These are phyloP conservation scores for Drosophila dunni DNA, from an alignment of 1,140 invertebrate species.

Conservation along the genomic window DNA sequence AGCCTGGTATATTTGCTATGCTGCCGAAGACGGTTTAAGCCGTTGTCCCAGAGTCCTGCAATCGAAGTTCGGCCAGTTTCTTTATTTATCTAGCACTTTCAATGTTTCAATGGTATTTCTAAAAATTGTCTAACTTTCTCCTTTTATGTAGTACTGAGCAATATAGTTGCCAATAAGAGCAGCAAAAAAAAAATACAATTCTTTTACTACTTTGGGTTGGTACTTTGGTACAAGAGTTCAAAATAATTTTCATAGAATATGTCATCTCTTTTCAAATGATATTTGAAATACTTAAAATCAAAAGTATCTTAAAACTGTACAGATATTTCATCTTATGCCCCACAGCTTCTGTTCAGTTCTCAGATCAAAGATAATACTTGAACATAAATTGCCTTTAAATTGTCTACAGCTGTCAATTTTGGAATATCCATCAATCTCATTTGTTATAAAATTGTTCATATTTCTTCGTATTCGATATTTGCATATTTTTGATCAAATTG, in stretches of 20 bases:
- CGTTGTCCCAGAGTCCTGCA: neutral
- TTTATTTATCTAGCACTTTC: conserved; percentile 21
- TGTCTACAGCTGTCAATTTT: conserved; percentile 2
- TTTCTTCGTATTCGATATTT: conserved; percentile 45
- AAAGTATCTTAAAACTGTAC: neutral
- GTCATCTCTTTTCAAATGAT: too few relatives aligned
- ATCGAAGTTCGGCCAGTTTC: conserved; percentile 10
- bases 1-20: conserved; percentile 76
- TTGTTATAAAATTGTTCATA: conserved; percentile 54
- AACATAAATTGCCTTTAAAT: conserved; percentile 35
- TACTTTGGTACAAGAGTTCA: too few relatives aligned
- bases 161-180: conserved; percentile 42
- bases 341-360: neutral
- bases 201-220: neutral
- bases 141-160: conserved; percentile 41
- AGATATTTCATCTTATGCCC: neutral
- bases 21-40: conserved; percentile 59
- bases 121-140: conserved; percentile 37
- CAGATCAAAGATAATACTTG: neutral
- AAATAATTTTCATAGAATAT: too few relatives aligned
- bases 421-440: conserved; percentile 56
- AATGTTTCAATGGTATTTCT: conserved; percentile 65
- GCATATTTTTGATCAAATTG: conserved; percentile 52
- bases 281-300: too few relatives aligned
- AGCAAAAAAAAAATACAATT: conserved; percentile 6